Evolutionary conservation across 2,888 invertebrate genomes (phyloP), one percentile per base, ranked within the genome.

Genomic region (Dynastes tityus): DNA sequence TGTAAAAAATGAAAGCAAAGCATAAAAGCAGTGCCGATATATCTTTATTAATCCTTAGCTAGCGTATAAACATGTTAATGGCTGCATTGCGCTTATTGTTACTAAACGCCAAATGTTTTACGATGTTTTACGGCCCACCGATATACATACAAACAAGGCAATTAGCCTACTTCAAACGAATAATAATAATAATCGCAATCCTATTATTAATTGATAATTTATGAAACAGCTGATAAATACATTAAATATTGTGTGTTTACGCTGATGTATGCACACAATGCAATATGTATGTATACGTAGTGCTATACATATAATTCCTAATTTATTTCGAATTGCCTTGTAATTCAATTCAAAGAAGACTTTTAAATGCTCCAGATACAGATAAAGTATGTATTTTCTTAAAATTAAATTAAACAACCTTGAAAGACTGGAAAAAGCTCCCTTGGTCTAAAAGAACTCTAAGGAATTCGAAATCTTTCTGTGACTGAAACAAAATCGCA

Each of bases 121-220:
- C 55, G 55, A 71, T 55, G 71, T 37, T 71, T 71, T 37, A 71
- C 55, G 37, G 22, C 71, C 58, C 71, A 51, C 71, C 71, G 37
- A 55, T 61, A 61, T 22, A 22, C 32, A 40, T 58, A 71, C 71
- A 71, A 71, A 71, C 71, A 71, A 71, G 55, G 32, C 55, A 55
- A 71, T 71, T 71, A 58, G 71, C 71, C 71, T 58, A 71, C 71
- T 71, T 58, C 71, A 71, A 71, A 71, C 71, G 71, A 58, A 71
- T 71, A 16, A 53, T 71, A 51, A 68, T 51, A 70, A 70, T 58
- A 71, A 71, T 55, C 53, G 37, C 71, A 58, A 55, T 71, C 55
- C 71, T 32, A 71, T 71, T 55, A 71, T 71, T 71, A 71, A 71
- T 71, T 71, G 71, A 71, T 71, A 71, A 71, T 71, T 71, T 58